phyloP scores from a whole-genome alignment of 64 coral and sea anemone genomes.

The Cladopsammia gracilis region DNA sequence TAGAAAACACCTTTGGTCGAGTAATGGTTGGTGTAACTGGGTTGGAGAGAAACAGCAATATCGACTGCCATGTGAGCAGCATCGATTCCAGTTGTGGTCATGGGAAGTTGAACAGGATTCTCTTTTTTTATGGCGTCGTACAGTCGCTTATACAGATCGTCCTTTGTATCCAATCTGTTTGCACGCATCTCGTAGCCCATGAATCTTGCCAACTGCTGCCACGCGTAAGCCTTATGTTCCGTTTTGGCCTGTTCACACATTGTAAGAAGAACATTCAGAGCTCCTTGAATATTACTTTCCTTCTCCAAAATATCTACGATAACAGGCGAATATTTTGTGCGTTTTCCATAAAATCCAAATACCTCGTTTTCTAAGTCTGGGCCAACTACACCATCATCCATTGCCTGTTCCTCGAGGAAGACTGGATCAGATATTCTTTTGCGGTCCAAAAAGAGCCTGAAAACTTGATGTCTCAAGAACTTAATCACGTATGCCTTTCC shows the following conservation, averaged over 20 bases:
- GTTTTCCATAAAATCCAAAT: background rate
- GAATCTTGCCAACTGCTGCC: too few species aligned
- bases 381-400: background rate
- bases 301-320: too few species aligned
- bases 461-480: constrained; percentile 46
- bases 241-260: too few species aligned
- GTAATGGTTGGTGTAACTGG: constrained; percentile 41
- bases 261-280: too few species aligned
- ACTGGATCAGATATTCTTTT: constrained; percentile 30
- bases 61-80: constrained; percentile 59
- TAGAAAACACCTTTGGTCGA: constrained; percentile 51
- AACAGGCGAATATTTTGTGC: constrained; percentile 52
- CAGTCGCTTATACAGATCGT: background rate
- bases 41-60: constrained; percentile 36
- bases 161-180: too few species aligned
- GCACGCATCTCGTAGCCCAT: too few species aligned
- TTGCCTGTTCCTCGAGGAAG: background rate
- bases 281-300: too few species aligned
- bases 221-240: too few species aligned
- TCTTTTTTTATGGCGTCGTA: background rate
- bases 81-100: constrained; percentile 25
- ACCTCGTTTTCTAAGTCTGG: constrained; percentile 29
- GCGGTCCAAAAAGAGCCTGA: constrained; percentile 38
- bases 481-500: constrained; percentile 45
- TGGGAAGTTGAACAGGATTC: background rate